Base-by-base conservation (phyloP, 2,113 vertebrate genomes). In the Coryphaenoides rupestris region DNA sequence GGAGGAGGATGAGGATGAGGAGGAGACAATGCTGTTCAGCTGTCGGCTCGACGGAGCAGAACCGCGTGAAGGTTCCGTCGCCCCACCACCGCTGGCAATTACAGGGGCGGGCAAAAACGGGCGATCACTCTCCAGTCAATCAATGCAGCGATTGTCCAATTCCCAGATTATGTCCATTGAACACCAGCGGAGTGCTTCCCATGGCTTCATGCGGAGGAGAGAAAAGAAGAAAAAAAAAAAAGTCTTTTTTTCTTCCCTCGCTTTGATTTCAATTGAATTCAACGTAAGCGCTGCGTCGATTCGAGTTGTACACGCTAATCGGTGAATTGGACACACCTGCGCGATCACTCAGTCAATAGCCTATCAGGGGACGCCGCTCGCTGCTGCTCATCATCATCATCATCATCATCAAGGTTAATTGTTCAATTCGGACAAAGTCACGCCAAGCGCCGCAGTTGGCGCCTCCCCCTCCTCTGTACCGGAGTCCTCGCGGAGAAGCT, bases 381-480 rank as follows among this genome's bases (percentile, higher is more conserved):
- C 75, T 16, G 76, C 49, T 83, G n/a, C n/a, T n/a, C n/a, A n/a
- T n/a, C n/a, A n/a, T n/a, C n/a, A n/a, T n/a, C n/a, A n/a, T n/a
- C n/a, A n/a, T n/a, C n/a, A n/a, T n/a, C 78, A 83, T 86, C 84
- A 80, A 80, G 82, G 82, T 80, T 87, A 86, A 88, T 88, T 90
- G 86, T 84, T 72, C 19, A 40, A 73, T 69, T 74, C 60, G 49
- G 69, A 76, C 58, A 61, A 19, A 40, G 71, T 83, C 80, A 68
- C 68, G 70, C 62, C n/a, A 58, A 70, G 62, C 59, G 66, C 28
- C 26, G 70, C 19, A 15, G 28, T 33, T n/a, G 75, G 77, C 74
- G 49, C 78, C 80, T 80, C 76, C 79, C 75, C 63, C 69, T 73
- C 60, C 76, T 58, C 72, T 16, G 7, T 10, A 40, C 33, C 33